phyloP scores from a whole-genome alignment of 2,797 vertebrate species.

The Forpus xanthops region DNA sequence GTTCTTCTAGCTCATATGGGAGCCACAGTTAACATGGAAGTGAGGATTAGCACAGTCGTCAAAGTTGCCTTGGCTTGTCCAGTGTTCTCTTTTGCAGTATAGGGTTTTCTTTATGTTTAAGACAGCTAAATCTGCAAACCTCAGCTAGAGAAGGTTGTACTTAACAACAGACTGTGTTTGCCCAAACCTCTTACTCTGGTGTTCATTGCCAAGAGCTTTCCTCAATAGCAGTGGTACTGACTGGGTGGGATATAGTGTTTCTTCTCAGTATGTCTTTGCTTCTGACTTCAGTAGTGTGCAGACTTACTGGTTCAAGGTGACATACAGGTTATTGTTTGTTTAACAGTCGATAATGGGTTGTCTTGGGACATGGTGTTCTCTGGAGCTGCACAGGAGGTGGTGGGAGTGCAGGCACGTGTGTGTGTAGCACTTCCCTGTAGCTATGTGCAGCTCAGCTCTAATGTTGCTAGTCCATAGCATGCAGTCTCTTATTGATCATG shows the following conservation, averaged over 20 bases:
- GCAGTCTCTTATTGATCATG: too few species aligned
- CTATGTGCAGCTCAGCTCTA: not conserved
- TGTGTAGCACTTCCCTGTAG: not conserved
- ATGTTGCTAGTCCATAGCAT: accelerated
- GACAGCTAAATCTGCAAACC: not conserved
- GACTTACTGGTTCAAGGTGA: not conserved
- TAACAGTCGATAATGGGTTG: not conserved
- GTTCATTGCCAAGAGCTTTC: not conserved
- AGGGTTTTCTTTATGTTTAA: not conserved
- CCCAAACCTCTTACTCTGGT: accelerated
- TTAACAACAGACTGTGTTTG: not conserved
- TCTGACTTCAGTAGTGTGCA: not conserved
- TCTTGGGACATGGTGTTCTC: not conserved
- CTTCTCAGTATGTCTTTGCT: not conserved
- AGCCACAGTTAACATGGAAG: not conserved
- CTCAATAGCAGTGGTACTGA: not conserved
- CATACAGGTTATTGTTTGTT: not conserved
- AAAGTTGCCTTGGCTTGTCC: not conserved
- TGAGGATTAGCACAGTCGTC: too few species aligned
- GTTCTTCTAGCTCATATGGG: not conserved
- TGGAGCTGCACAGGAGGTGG: not conserved
- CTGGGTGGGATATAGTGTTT: not conserved
- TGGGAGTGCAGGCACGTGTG: accelerated
- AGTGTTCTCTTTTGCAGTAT: not conserved
- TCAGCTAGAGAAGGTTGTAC: not conserved